phyloP scores from a whole-genome alignment of 2,888 invertebrate species.

The Aporophyla nigra region DNA sequence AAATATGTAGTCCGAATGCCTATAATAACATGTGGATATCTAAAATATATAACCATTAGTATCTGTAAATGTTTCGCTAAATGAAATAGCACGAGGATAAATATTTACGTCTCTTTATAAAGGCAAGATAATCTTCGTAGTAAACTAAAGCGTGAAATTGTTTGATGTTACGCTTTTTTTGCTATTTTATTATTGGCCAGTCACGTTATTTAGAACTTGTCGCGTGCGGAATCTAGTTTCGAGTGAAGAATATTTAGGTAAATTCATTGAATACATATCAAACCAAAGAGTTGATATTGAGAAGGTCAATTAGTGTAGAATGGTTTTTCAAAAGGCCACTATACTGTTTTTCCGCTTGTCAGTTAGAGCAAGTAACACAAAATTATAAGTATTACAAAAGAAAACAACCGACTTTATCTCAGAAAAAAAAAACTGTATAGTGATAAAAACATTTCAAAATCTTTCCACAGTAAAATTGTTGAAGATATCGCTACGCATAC shows the following conservation, averaged over 20 bases:
- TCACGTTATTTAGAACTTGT: slow-evolving; percentile 10
- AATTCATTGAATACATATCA: neutral
- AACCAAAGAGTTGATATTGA: neutral
- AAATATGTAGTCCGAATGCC: neutral
- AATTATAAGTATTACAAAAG: too few species aligned
- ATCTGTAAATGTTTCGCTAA: slow-evolving; percentile 3
- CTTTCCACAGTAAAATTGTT: too few species aligned
- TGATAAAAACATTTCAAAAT: too few species aligned
- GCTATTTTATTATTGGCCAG: slow-evolving; percentile 17
- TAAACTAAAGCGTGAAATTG: slow-evolving; percentile 40
- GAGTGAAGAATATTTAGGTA: neutral
- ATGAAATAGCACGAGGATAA: slow-evolving; percentile 55
- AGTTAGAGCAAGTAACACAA: too few species aligned
- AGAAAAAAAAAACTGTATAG: too few species aligned
- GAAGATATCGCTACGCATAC: too few species aligned
- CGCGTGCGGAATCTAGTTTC: neutral
- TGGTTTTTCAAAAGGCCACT: too few species aligned
- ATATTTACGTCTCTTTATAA: slow-evolving; percentile 12
- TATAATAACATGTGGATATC: neutral
- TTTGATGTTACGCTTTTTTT: slow-evolving; percentile 25
- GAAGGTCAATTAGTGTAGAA: neutral
- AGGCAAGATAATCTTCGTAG: slow-evolving; percentile 22
- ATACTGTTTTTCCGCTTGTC: too few species aligned
- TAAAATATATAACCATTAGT: neutral
- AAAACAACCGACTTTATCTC: too few species aligned